phyloP scores from a whole-genome alignment of 1,140 invertebrate genomes.

The Drosophila oshimai region DNA sequence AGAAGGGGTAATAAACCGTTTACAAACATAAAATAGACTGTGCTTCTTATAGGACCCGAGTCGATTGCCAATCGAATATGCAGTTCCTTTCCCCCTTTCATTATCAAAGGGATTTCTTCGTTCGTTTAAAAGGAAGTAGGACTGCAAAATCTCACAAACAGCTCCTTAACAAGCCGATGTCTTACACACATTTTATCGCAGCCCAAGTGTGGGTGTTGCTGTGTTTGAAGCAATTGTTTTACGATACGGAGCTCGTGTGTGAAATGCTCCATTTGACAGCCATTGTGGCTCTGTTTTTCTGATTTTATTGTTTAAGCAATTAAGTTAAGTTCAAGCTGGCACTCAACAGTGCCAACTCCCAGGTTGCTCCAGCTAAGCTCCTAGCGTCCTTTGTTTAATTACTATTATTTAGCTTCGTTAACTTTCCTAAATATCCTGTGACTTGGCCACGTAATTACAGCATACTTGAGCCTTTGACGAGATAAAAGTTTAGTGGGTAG shows the following conservation, averaged over 20 bases:
- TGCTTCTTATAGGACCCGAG: no score
- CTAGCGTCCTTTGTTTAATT: slow-evolving; percentile 22
- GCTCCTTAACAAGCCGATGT: slow-evolving; percentile 15
- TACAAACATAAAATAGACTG: no score
- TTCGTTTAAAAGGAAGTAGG: background rate
- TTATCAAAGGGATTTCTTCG: slow-evolving; percentile 5
- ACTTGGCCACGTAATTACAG: slow-evolving; percentile 21
- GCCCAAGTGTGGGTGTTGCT: background rate
- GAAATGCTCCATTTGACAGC: slow-evolving; percentile 34
- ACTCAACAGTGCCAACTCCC: background rate
- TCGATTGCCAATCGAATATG: background rate
- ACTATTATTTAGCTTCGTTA: background rate
- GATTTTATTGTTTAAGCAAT: slow-evolving; percentile 38
- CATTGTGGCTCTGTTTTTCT: slow-evolving; percentile 9
- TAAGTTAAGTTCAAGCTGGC: slow-evolving; percentile 3
- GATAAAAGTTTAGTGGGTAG: slow-evolving; percentile 2
- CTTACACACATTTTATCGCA: slow-evolving; percentile 36
- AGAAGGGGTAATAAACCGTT: no score
- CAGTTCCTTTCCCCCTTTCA: background rate
- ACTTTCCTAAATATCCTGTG: background rate
- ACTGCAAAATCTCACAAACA: slow-evolving; percentile 27
- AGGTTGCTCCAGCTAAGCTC: background rate
- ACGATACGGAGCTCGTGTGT: background rate
- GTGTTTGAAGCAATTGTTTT: slow-evolving; percentile 16
- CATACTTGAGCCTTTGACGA: slow-evolving; percentile 6